Evolutionary conservation across 2,888 invertebrate genomes (phyloP).

Genomic region (Heliconius cydno): DNA sequence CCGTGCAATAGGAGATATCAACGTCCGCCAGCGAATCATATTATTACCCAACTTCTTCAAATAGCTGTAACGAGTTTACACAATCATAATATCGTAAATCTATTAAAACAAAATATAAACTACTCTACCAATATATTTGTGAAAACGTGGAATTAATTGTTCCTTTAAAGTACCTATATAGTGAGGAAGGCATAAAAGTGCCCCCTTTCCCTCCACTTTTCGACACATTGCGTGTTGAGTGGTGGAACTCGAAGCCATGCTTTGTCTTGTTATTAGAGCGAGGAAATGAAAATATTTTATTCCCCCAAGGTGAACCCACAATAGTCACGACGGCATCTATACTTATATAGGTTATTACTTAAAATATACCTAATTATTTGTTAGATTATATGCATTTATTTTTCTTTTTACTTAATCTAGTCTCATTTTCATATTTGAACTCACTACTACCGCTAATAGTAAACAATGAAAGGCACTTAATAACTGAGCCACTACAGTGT

Average conservation of each 20-base stretch:
- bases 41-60: too few relatives aligned
- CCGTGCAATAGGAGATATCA: too few relatives aligned
- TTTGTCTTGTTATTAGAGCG: too few relatives aligned
- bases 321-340: too few relatives aligned
- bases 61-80: not conserved
- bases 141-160: not conserved
- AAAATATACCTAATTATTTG: too few relatives aligned
- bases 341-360: too few relatives aligned
- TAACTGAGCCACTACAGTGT: not conserved
- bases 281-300: not conserved
- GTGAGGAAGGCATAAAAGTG: too few relatives aligned
- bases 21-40: too few relatives aligned
- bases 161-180: not conserved
- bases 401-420: not conserved
- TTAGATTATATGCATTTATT: not conserved
- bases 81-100: not conserved
- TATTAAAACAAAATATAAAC: not conserved
- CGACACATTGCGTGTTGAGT: too few relatives aligned
- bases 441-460: not conserved
- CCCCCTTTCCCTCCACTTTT: too few relatives aligned
- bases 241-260: too few relatives aligned
- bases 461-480: not conserved
- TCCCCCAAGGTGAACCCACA: not conserved
- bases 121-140: not conserved
- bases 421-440: not conserved